Conservation (phyloP, 2,888 invertebrate species). For the Cerastis rubricosa region DNA sequence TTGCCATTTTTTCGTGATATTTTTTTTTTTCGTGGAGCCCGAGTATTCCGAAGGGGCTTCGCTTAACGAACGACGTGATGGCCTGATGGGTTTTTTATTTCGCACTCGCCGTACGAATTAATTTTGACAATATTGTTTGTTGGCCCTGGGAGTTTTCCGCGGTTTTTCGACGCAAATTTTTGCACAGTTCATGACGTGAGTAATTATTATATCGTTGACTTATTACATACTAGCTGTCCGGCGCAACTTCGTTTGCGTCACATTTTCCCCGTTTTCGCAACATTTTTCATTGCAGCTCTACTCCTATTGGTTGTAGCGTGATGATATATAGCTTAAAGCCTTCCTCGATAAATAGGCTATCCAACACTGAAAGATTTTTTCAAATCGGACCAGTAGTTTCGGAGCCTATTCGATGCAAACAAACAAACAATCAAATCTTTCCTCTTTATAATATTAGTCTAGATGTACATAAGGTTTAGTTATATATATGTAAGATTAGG, state of each 20-base stretch:
- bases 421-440: no score
- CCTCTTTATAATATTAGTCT: no score
- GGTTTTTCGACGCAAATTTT: conserved; percentile 24
- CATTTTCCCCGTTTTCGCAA: no score
- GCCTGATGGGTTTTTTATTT: conserved; percentile 72
- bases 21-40: conserved; percentile 61
- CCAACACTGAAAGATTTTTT: no score
- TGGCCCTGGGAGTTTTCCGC: conserved; percentile 9
- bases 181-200: neutral
- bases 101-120: conserved; percentile 57
- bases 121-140: conserved; percentile 58
- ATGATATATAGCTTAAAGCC: no score
- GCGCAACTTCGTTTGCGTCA: no score
- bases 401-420: no score
- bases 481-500: neutral
- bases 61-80: conserved; percentile 72
- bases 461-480: neutral
- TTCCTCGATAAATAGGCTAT: no score
- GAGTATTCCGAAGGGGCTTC: conserved; percentile 66
- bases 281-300: no score
- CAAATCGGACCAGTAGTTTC: no score
- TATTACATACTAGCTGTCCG: no score
- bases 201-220: conserved; percentile 21
- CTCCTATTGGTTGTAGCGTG: no score
- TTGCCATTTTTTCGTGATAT: conserved; percentile 63